Conservation (phyloP, 2,797 vertebrate species). For the Urocyon cinereoargenteus region DNA sequence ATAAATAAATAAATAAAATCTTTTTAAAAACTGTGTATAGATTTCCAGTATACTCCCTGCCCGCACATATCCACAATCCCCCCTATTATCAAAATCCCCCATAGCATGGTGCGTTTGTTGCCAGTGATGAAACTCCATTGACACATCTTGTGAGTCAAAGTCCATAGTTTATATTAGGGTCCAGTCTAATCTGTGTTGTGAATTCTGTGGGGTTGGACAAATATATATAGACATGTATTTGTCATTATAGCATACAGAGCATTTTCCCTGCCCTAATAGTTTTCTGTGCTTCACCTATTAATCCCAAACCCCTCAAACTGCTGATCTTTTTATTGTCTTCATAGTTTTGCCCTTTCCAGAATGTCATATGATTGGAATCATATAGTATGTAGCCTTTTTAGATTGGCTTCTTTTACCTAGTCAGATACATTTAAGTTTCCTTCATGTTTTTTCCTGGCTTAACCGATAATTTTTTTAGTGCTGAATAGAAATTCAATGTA, state of each 20-base stretch:
- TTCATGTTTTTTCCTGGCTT: background rate
- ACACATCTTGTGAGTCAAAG: background rate
- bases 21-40: background rate
- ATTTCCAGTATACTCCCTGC: background rate
- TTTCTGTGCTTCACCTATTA: background rate
- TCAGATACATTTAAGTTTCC: background rate
- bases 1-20: no score
- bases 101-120: background rate
- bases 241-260: background rate
- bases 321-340: background rate
- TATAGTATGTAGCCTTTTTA: background rate
- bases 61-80: background rate
- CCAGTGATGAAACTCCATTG: background rate
- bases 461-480: background rate
- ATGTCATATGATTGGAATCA: background rate
- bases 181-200: background rate
- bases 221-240: background rate
- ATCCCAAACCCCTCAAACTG: background rate
- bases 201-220: background rate
- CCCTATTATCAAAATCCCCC: background rate
- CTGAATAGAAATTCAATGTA: background rate
- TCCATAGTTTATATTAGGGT: background rate
- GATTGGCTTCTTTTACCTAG: background rate
- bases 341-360: background rate
- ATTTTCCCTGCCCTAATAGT: background rate